A percentile compares a stretch with the other conserved stretches of the same genome.
Conservation (phyloP, 2,888 invertebrate genomes). For the Oconnorella tubifera region DNA sequence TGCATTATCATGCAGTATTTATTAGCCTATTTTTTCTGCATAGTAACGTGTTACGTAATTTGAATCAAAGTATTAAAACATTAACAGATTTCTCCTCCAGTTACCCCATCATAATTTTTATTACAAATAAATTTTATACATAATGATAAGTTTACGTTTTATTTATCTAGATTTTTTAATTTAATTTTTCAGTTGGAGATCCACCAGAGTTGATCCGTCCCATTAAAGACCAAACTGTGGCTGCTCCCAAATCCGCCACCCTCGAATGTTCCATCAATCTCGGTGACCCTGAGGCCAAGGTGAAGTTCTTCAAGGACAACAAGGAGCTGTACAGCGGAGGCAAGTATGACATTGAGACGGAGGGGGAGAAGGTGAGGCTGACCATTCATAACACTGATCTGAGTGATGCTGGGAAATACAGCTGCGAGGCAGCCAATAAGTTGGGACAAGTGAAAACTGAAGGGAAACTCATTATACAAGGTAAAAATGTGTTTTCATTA, state of each 20-base stretch:
- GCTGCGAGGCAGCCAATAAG: constrained; percentile 68
- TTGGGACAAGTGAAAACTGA: constrained; percentile 68
- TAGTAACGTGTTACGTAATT: no score
- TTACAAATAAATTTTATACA: no score
- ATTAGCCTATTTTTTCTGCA: no score
- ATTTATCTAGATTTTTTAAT: no score
- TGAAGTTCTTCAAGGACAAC: constrained; percentile 33
- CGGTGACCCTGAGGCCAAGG: constrained; percentile 36
- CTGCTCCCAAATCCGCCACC: constrained; percentile 25
- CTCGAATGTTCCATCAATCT: constrained; percentile 33
- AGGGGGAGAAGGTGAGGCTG: constrained; percentile 58
- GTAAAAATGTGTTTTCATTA: constrained; percentile 38
- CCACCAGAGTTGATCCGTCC: constrained; percentile 28
- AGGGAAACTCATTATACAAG: constrained; percentile 66
- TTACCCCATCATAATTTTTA: no score
- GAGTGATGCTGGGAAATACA: constrained; percentile 73
- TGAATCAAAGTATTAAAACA: no score
- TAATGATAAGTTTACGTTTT: no score
- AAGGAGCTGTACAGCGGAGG: constrained; percentile 50
- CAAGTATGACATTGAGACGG: constrained; percentile 27
- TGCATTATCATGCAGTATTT: no score
- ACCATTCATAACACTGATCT: constrained; percentile 69
- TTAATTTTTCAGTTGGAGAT: constrained; percentile 32
- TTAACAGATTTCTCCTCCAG: no score
- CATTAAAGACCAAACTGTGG: constrained; percentile 30